A percentile compares a stretch with the other conserved stretches of the same genome.
These are phyloP conservation scores for Amazona finschi DNA, from an alignment of 2,797 vertebrate genomes.

Conservation along the genomic window DNA sequence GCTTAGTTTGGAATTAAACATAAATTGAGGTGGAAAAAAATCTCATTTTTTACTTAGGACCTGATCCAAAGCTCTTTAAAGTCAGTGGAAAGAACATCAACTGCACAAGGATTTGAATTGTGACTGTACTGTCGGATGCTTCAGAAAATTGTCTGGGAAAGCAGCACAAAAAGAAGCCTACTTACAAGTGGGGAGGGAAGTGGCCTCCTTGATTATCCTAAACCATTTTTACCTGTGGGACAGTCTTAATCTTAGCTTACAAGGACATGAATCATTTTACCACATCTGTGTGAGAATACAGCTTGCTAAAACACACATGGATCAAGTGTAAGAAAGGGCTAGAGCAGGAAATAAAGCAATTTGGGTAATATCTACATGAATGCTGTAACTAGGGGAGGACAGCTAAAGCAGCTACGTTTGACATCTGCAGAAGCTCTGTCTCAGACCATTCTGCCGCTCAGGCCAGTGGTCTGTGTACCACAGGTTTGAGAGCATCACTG, in stretches of 20 bases:
- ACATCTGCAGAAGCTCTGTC: neutral
- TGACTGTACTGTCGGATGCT: neutral
- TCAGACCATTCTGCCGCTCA: neutral
- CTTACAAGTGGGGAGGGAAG: neutral
- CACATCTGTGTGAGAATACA: neutral
- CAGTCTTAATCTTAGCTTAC: neutral
- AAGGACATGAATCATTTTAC: neutral
- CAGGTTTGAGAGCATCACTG: accelerated
- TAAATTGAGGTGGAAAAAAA: constrained; percentile 54
- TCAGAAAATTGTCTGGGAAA: constrained; percentile 10
- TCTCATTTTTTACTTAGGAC: constrained; percentile 51
- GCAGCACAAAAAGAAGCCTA: neutral
- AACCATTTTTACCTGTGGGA: neutral
- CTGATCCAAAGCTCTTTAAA: constrained; percentile 30
- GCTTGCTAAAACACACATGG: neutral
- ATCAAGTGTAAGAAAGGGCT: neutral
- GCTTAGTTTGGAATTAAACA: constrained; percentile 43
- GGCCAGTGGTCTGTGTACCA: accelerated
- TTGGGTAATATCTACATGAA: accelerated
- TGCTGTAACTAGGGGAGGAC: neutral
- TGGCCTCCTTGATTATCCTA: neutral
- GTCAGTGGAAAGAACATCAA: constrained; percentile 16
- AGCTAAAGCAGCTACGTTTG: neutral
- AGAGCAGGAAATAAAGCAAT: neutral
- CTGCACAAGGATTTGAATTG: neutral